Conservation (phyloP, 2,888 invertebrate species). For the Agonopterix arenella region DNA sequence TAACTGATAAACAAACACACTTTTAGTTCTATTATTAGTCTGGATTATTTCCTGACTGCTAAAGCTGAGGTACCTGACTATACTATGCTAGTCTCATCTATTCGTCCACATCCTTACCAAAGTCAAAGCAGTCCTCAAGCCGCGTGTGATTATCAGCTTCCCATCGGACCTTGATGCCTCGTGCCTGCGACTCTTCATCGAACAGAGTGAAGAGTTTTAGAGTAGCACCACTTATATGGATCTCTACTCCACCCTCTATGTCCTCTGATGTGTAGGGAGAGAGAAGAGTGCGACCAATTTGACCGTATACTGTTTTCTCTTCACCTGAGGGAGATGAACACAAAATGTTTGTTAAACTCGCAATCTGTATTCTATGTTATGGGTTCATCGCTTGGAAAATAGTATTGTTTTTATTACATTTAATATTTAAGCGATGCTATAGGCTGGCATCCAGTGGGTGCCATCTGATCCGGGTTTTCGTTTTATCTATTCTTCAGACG, state of each 20-base stretch:
- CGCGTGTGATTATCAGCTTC: conserved; percentile 33
- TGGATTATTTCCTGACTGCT: no score
- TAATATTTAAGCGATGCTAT: no score
- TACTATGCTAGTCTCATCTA: no score
- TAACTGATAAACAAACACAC: no score
- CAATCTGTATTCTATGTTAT: no score
- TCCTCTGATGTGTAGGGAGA: conserved; percentile 38
- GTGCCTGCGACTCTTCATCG: conserved; percentile 33
- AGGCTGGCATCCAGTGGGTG: no score
- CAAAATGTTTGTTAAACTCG: no score
- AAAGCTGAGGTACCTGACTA: no score
- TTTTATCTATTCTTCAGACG: no score
- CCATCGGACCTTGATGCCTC: conserved; percentile 57
- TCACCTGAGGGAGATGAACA: conserved; percentile 21
- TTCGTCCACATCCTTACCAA: conserved; percentile 34
- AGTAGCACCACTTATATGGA: conserved; percentile 41
- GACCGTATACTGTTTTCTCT: conserved; percentile 31
- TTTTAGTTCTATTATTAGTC: no score
- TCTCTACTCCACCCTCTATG: conserved; percentile 42
- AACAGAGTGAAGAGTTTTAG: conserved; percentile 44
- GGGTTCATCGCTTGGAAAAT: no score
- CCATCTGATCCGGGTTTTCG: no score
- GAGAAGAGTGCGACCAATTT: conserved; percentile 53
- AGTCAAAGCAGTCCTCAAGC: conserved; percentile 69
- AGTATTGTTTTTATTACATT: not conserved